Base-by-base conservation (phyloP, 1,140 invertebrate species). In the Battus philenor region DNA sequence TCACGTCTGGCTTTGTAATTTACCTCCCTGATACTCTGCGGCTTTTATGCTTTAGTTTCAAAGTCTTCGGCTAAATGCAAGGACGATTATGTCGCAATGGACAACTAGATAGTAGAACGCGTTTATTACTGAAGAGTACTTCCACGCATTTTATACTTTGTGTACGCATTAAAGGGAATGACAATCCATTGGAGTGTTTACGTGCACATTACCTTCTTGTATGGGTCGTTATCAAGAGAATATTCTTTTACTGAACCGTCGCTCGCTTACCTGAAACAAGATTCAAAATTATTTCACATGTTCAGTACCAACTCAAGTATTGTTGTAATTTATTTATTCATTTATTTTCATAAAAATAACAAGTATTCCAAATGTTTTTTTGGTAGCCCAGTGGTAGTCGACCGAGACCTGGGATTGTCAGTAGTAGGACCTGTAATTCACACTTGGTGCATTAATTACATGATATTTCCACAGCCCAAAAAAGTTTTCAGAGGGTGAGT, bases 41-140 rank as follows among this genome's bases (percentile, higher is more conserved):
- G 34, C 10, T 20, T 13, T 11, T 38, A n/a, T 20, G 9, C 16
- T 20, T 29, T 29, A 29, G 32, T 34, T 34, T 34, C 9, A 34
- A 34, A 34, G 32, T 34, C 32, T 34, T 34, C 32, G 16, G 20
- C 32, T 34, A 34, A 34, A 34, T 34, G 32, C 32, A 34, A 17
- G 15, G 2, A 34, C 17, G 16, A 34, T 34, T 34, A 34, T 20
- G 32, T 17, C 8, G 31, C 9, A 29, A 4, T 9, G 26, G 26
- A 8, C 4, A 9, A n/a, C 9, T 10, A 1, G 9, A 10, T 29
- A n/a, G 29, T 30, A 36, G 52, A 48, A 45, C 18, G 38, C 41
- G 44, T 58, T 61, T 48, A 60, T 60, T 53, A 33, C 44, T 50
- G 29, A 44, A 61, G 52, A 24, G 52, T 54, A 55, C 59, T 57